Base-by-base conservation (phyloP, 2,113 vertebrate genomes). In the Pluvialis apricaria region DNA sequence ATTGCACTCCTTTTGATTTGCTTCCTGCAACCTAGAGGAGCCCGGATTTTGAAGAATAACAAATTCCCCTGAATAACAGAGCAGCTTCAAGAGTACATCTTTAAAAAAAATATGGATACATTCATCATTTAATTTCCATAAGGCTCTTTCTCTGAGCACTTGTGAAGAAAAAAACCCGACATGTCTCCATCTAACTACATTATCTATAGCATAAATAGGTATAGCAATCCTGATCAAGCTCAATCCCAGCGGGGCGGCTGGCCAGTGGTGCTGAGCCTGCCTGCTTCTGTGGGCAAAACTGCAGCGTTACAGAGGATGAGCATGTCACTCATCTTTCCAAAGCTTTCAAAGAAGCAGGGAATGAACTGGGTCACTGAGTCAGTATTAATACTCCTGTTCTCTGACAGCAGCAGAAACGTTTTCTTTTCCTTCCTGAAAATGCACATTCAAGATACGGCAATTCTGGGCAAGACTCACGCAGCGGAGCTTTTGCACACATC, bases 391-490 rank as follows among this genome's bases (percentile, higher is more conserved):
- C 31, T 15, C 58, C 7, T 42, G 21, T 55, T 78, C 64, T 72
- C 52, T 38, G 36, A 68, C n/a, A 51, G 45, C 25, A 57, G 58
- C 70, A 86, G 45, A 2, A 55, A 65, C 5, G 14, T 40, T 61
- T 77, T 47, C 45, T 40, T 36, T 38, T 45, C 36, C 21, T 89
- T 92, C 58, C 58, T 72, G 44, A 76, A 65, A 28, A 44, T 12
- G 60, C 38, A 47, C 0, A 0, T 13, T 47, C 29, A 60, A 57
- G 32, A 40, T 31, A 57, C 3, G 2, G 5, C 4, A 14, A 0
- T 20, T 49, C 40, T 36, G n/a, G 54, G 58, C 38, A 54, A 86
- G 51, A 11, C 52, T 71, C 40, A 40, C 1, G 31, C 42, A 82
- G 44, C 2, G 5, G 9, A 42, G 71, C 28, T 69, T 61, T 82